Percentiles rank a stretch among this genome's conserved stretches.
Conservation (phyloP, 1,140 invertebrate genomes). For the Achatina immaculata region DNA sequence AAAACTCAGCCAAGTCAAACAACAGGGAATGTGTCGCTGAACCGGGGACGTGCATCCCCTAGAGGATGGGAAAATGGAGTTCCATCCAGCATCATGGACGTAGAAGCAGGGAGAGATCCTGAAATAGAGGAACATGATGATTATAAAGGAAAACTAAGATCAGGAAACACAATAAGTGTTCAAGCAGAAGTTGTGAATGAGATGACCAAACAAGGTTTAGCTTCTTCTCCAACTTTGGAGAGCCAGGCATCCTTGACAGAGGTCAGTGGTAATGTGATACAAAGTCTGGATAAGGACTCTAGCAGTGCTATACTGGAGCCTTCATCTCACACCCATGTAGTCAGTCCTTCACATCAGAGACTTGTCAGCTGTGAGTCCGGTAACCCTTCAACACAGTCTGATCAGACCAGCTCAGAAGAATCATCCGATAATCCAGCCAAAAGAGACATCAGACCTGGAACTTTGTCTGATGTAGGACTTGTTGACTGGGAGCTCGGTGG, state of each 20-base stretch:
- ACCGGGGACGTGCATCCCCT: neutral
- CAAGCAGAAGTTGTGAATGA: slow-evolving; percentile 36
- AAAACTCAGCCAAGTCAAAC: neutral
- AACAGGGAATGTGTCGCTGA: neutral
- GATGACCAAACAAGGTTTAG: slow-evolving; percentile 6
- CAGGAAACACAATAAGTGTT: slow-evolving; percentile 28
- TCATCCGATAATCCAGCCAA: neutral
- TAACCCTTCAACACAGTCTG: neutral
- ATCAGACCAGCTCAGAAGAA: neutral
- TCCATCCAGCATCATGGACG: neutral
- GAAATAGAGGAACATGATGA: slow-evolving; percentile 16
- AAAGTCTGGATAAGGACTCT: neutral
- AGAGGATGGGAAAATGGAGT: neutral
- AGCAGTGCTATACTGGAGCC: slow-evolving; percentile 26
- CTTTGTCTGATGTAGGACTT: neutral
- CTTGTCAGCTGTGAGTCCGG: neutral
- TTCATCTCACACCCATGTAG: slow-evolving; percentile 31
- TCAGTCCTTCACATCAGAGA: slow-evolving; percentile 17
- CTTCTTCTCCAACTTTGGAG: neutral
- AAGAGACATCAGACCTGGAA: neutral
- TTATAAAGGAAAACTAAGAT: slow-evolving; percentile 14
- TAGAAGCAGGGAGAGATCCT: neutral
- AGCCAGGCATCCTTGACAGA: neutral
- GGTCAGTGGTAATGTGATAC: neutral
- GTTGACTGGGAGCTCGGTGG: neutral